Evolutionary conservation across 2,113 vertebrate species (phyloP).

Genomic region (Petrocephalus zakoni): DNA sequence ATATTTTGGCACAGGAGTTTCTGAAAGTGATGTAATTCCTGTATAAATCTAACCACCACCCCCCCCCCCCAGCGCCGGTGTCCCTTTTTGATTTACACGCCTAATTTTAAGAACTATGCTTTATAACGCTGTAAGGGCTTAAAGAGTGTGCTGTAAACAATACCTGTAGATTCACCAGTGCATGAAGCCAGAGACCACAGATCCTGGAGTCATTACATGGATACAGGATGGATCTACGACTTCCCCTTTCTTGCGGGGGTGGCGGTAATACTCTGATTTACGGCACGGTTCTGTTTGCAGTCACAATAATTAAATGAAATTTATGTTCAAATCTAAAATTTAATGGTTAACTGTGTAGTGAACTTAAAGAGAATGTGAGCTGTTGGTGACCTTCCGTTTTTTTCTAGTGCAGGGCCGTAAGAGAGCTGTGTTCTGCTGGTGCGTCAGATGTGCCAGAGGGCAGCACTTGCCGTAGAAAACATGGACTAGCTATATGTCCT

Average conservation of each 20-base stretch:
- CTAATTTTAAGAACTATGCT: background rate
- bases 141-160: background rate
- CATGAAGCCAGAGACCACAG: background rate
- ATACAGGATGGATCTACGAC: background rate
- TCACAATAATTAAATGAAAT: background rate
- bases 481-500: background rate
- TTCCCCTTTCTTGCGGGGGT: background rate
- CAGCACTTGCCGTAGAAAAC: background rate
- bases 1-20: background rate
- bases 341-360: background rate
- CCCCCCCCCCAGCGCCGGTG: background rate
- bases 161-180: background rate
- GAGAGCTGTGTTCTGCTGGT: background rate
- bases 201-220: background rate
- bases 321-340: background rate
- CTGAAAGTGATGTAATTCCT: background rate
- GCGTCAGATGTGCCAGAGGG: background rate
- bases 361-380: background rate
- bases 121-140: background rate
- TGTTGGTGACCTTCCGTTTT: background rate
- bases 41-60: background rate
- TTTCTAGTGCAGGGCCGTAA: background rate
- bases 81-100: background rate
- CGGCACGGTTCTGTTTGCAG: background rate
- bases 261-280: background rate